Evolutionary conservation across 2,797 vertebrate genomes (phyloP), one percentile per base, ranked within the genome.

Genomic region (Anguilla pacifica): DNA sequence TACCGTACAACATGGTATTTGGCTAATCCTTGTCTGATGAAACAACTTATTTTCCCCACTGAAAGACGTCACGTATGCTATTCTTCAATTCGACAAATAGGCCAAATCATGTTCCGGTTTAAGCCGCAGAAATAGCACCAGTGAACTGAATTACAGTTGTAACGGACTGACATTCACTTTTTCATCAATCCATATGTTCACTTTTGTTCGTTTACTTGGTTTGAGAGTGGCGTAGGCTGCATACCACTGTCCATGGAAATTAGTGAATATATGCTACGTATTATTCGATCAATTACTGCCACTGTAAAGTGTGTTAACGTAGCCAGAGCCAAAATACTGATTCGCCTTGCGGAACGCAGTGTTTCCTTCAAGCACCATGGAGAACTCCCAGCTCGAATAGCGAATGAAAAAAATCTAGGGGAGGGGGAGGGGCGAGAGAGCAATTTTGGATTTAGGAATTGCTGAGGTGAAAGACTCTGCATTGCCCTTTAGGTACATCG

Each of bases 331-430:
- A 11, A 3, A 15, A 2, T 35, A 19, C 79, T n/a, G 79, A 82
- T 51, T 51, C 46, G 19, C 51, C 19, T 49, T 51, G 6, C 79
- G 10, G 79, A 19, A 5, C 79, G 25, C 74, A 19, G 43, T 51
- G 17, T 46, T 28, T 17, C 31, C 28, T 64, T 87, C 83, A 83
- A 87, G 86, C 79, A 87, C 86, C 86, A 83, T 87, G 86, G 86
- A 87, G 86, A 87, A 83, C 86, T 83, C 86, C 77, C 81, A 13
- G 13, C 10, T 6, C 53, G 74, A 46, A 28, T 64, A 61, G 17
- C 51, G 53, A 57, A 57, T 31, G 53, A 59, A 59, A 84, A 84
- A 82, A 81, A 81, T 22, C 7, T 22, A n/a, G 1, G 46, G 10
- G 46, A 43, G 22, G 9, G 46, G 43, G 25, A 51, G 46, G 43